Base-by-base conservation (phyloP, 2,113 vertebrate species). In the Mobula birostris region DNA sequence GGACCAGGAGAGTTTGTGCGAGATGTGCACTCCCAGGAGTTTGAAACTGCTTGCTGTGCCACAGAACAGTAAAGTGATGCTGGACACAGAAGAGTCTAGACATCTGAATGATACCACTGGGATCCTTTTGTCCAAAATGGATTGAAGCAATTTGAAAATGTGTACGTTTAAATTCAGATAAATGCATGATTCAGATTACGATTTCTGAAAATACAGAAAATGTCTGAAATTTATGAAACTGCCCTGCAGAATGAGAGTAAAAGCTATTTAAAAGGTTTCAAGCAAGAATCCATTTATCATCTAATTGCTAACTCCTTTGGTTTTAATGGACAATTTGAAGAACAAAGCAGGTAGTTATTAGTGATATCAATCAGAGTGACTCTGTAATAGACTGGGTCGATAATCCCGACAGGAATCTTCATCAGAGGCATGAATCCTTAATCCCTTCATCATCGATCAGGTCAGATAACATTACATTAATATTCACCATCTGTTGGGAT, bases 291-390 rank as follows among this genome's bases (percentile, higher is more conserved):
- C 83, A 88, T 88, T 88, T 88, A n/a, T 88, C 83, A 88, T 11
- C 83, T 88, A 63, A 88, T 88, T 88, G 83, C 58, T 61, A 88
- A 63, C 58, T 88, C 58, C 83, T 88, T 88, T 63, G 27, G 83
- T 29, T 11, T 61, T 88, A 61, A 88, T 88, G 29, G 58, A 27
- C 58, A 24, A 63, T 88, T 88, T 61, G 56, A 27, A 88, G 83
- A 88, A 88, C 83, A 88, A 88, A 88, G 83, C 83, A 63, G 14
- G 27, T 63, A 88, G 27, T 61, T 88, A 88, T 63, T 63, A 88
- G 56, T 17, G 58, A 88, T 32, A 63, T 88, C 56, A 88, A 88
- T 88, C 83, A 88, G 61, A 88, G 61, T 88, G 58, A 27, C 27
- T 88, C 27, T 88, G 58, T 88, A 88, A 88, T 88, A 88, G 8